phyloP scores from a whole-genome alignment of 2,888 invertebrate species.

The Troglohyphantes excavatus region DNA sequence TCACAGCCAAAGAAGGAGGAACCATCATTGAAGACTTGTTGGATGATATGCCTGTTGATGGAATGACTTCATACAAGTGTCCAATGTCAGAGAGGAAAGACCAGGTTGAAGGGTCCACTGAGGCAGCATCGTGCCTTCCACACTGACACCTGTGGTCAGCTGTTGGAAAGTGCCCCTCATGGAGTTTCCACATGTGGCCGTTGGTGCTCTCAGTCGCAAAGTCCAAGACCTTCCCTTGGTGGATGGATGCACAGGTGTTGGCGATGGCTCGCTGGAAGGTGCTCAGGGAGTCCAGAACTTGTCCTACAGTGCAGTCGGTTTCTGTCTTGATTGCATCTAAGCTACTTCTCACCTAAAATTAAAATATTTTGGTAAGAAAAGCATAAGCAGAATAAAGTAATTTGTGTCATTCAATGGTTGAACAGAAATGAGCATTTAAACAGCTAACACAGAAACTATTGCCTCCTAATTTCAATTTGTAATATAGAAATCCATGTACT shows the following conservation, averaged over 20 bases:
- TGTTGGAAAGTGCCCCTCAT: conserved; percentile 25
- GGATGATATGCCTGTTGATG: too few species aligned
- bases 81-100: background rate
- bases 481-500: too few species aligned
- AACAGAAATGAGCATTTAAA: too few species aligned
- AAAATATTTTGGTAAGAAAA: too few species aligned
- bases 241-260: conserved; percentile 9
- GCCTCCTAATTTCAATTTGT: too few species aligned
- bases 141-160: conserved; percentile 28
- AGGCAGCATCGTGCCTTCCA: background rate
- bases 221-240: conserved; percentile 29
- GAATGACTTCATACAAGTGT: too few species aligned
- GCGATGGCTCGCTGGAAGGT: conserved; percentile 21
- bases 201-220: conserved; percentile 37
- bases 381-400: too few species aligned
- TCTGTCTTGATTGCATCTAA: background rate
- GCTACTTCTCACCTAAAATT: conserved; percentile 33
- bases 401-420: too few species aligned
- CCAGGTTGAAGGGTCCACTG: background rate
- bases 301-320: conserved; percentile 8
- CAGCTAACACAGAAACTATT: too few species aligned
- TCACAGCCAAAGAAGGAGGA: too few species aligned
- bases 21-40: too few species aligned
- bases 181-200: conserved; percentile 55
- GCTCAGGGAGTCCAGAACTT: background rate